These are phyloP conservation scores for Phortica magna DNA, from an alignment of 2,888 invertebrate species.

Conservation along the genomic window DNA sequence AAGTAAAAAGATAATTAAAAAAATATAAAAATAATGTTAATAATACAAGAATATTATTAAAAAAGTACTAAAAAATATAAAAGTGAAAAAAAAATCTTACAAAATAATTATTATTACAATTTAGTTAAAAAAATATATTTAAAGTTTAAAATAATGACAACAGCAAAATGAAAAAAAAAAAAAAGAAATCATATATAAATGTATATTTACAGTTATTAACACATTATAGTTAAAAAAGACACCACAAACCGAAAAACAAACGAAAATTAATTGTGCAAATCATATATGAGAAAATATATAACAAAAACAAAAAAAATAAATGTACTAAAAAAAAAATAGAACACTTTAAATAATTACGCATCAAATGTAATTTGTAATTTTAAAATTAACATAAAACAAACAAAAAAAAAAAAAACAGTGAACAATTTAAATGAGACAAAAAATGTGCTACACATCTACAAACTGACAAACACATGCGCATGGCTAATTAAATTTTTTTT, in stretches of 20 bases:
- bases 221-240: constrained; percentile 44
- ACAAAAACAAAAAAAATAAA: constrained; percentile 2
- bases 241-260: constrained; percentile 35
- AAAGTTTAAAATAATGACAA: background rate
- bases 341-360: constrained; percentile 17
- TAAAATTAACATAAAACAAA: background rate
- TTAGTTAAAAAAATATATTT: constrained; percentile 18
- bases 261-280: constrained; percentile 8
- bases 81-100: constrained; percentile 18
- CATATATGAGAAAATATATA: constrained; percentile 4
- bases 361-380: background rate
- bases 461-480: background rate
- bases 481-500: background rate
- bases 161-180: constrained; percentile 18
- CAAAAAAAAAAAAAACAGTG: constrained; percentile 28
- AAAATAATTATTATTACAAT: constrained; percentile 2
- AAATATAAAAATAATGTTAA: constrained; percentile 17
- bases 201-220: constrained; percentile 4
- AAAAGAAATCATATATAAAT: constrained; percentile 9
- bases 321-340: background rate
- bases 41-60: background rate
- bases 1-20: constrained; percentile 44
- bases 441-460: background rate
- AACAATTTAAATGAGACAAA: constrained; percentile 13
- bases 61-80: constrained; percentile 26